Percentiles rank a stretch among this genome's conserved stretches.
phyloP scores from a whole-genome alignment of 53 echinoderm and acorn worm genomes.

The Glandiceps talaboti region DNA sequence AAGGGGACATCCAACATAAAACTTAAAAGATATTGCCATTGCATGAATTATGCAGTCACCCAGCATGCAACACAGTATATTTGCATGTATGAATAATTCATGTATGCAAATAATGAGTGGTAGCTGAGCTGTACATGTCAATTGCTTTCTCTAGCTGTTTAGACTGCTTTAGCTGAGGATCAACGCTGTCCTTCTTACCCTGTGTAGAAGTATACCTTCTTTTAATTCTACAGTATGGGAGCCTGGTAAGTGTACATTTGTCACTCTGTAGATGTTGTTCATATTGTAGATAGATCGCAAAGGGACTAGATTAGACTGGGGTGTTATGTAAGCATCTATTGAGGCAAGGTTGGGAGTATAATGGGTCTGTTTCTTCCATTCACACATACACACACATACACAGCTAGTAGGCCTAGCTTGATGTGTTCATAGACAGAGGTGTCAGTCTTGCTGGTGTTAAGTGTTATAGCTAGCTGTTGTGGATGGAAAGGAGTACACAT shows the following conservation, averaged over 20 bases:
- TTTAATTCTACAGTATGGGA: neutral
- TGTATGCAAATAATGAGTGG: neutral
- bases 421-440: too few relatives aligned
- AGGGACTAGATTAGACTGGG: too few relatives aligned
- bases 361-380: too few relatives aligned
- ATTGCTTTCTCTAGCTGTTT: neutral
- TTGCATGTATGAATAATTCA: neutral
- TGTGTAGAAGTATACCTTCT: neutral
- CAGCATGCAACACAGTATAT: neutral
- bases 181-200: neutral
- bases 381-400: too few relatives aligned
- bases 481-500: too few relatives aligned
- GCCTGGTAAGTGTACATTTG: slow-evolving; percentile 1
- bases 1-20: neutral
- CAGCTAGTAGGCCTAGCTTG: too few relatives aligned
- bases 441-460: too few relatives aligned
- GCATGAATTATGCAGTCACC: neutral
- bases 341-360: neutral
- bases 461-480: too few relatives aligned
- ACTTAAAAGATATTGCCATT: neutral
- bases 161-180: neutral
- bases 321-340: neutral
- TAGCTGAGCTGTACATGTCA: neutral
- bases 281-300: too few relatives aligned
- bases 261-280: too few relatives aligned